A percentile compares a stretch with the other conserved stretches of the same genome.
Evolutionary conservation across 1,140 invertebrate genomes (phyloP).

Genomic region (Ruditapes philippinarum): DNA sequence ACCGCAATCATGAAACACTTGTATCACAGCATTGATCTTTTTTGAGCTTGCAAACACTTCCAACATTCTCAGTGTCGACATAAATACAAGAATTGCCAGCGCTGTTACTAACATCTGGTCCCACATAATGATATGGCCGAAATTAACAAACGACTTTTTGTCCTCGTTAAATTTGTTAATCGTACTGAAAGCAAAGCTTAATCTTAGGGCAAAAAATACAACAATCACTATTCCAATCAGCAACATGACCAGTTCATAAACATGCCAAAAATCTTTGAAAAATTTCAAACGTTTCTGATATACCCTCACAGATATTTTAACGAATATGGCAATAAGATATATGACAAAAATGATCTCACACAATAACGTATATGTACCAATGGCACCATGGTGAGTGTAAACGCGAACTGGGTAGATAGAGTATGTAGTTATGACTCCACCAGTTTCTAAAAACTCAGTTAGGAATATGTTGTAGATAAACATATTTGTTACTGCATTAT

Average conservation of each 20-base stretch:
- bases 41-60: constrained; percentile 66
- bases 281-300: constrained; percentile 12
- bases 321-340: constrained; percentile 48
- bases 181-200: neutral
- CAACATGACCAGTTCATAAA: constrained; percentile 47
- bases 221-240: neutral
- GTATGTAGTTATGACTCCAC: constrained; percentile 75
- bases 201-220: constrained; percentile 29
- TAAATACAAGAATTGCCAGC: constrained; percentile 59
- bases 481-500: constrained; percentile 86
- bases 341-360: constrained; percentile 57
- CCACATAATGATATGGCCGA: constrained; percentile 68
- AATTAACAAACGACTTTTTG: constrained; percentile 66
- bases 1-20: constrained; percentile 41
- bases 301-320: constrained; percentile 33
- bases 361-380: constrained; percentile 42
- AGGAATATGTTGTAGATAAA: constrained; percentile 73
- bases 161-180: constrained; percentile 57
- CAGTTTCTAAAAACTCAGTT: constrained; percentile 87
- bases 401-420: constrained; percentile 68
- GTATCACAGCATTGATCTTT: constrained; percentile 48
- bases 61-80: constrained; percentile 63
- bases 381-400: constrained; percentile 52
- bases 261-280: constrained; percentile 67
- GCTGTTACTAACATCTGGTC: constrained; percentile 46